Evolutionary conservation across 53 echinoderm and acorn worm species (phyloP).

Genomic region (Luidia sarsii): DNA sequence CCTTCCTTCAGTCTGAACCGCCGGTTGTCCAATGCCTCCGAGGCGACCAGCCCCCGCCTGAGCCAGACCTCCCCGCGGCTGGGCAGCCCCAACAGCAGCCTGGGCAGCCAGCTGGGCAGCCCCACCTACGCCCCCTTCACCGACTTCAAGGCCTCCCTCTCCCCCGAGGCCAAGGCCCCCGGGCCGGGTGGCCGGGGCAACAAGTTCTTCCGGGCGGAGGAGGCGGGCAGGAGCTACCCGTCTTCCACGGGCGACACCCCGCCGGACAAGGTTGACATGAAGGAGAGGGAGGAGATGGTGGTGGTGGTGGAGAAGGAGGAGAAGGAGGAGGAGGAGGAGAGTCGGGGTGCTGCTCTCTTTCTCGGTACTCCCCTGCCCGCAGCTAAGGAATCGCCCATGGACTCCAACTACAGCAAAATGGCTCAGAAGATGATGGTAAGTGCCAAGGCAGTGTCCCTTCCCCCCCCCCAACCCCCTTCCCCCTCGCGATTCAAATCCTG

Average conservation of each 20-base stretch:
- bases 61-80: slow-evolving; percentile 16
- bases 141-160: slow-evolving; percentile 18
- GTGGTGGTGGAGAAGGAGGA: no score
- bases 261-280: no score
- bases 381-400: slow-evolving; percentile 21
- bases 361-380: background rate
- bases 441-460: no score
- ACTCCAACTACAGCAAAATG: slow-evolving; percentile 58
- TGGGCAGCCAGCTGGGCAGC: slow-evolving; percentile 12
- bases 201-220: slow-evolving; percentile 5
- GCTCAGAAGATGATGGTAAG: slow-evolving; percentile 89
- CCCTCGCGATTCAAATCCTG: no score
- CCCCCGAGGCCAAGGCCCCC: slow-evolving; percentile 14
- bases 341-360: no score
- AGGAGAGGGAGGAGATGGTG: no score
- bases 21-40: background rate
- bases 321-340: no score
- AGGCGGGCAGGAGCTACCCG: no score
- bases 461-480: no score
- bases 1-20: slow-evolving; percentile 18
- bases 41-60: slow-evolving; percentile 22
- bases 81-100: slow-evolving; percentile 7
- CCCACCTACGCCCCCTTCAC: slow-evolving; percentile 14
- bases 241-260: slow-evolving; percentile 3
- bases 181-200: background rate